A percentile compares a stretch with the other conserved stretches of the same genome.
Conservation (phyloP, 1,140 invertebrate species). For the Tetramorium parvispinum region DNA sequence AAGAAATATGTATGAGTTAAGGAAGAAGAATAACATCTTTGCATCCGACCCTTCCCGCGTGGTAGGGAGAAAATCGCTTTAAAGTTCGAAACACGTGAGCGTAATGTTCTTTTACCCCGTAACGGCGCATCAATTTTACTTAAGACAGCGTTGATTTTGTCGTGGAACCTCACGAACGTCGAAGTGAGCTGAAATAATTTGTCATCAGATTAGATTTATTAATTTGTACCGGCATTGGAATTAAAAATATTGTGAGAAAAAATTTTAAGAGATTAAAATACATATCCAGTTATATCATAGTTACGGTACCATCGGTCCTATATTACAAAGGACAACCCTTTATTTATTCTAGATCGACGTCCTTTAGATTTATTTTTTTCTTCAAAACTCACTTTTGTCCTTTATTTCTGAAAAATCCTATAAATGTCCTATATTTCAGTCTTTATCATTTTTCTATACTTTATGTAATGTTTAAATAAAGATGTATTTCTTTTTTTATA, state of each 20-base stretch:
- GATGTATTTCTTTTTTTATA: no score
- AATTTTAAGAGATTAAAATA: neutral
- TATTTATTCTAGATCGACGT: no score
- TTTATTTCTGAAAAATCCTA: no score
- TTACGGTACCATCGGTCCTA: no score
- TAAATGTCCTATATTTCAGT: no score
- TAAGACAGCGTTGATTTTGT: conserved; percentile 53
- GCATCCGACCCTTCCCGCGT: conserved; percentile 45
- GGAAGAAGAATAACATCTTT: conserved; percentile 74
- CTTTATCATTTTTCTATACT: no score
- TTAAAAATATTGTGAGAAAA: neutral
- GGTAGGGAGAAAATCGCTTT: conserved; percentile 64
- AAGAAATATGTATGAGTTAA: conserved; percentile 74
- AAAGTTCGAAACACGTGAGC: conserved; percentile 71
- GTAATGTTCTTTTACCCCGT: conserved; percentile 64
- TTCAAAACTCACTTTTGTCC: no score
- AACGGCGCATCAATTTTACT: conserved; percentile 59
- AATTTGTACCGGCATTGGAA: neutral
- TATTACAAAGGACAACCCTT: no score
- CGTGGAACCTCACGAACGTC: neutral
- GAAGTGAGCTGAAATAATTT: conserved; percentile 22
- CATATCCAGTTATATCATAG: neutral
- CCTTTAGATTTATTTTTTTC: no score
- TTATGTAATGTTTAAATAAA: no score
- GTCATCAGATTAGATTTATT: conserved; percentile 7